Base-by-base conservation (phyloP, 2,888 invertebrate genomes). In the Drosophila heteroneura region DNA sequence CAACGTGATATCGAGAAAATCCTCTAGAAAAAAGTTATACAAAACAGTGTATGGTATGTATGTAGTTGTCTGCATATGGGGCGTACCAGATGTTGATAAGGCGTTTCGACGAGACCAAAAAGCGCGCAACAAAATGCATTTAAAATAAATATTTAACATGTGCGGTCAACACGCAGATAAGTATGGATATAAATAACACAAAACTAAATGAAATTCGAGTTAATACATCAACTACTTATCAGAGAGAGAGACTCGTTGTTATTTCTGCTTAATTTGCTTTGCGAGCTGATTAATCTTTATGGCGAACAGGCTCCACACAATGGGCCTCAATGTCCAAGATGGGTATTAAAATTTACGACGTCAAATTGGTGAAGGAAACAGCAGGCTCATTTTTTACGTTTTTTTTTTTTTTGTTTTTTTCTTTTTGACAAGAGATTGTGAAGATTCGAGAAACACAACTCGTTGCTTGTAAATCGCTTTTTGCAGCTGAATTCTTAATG, bases 321-420 rank as follows among this genome's bases (percentile, higher is more conserved):
- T 79, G 61, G 49, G 56, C 63, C 33, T 30, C 30, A 59, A 70
- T 79, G 54, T 51, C 62, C 70, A 44, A 63, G 56, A 60, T 75
- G 79, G 61, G 54, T 62, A 88, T 90, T 67, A 87, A 87, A 73
- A 39, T 86, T 90, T 70, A 88, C 75, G 89, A 88, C 54, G 70
- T 63, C 54, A 63, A 81, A 73, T 82, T 80, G 80, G 63, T 58
- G 66, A 63, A 64, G 58, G 57, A 56, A 63, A 47, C 80, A 47
- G 47, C 56, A 19, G 28, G n/a, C 39, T 28, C 16, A 22, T 30
- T 30, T 44, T 41, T 9, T 0, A 12, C 6, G 16, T 37, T 28
- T 1, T 16, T 26, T 3, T 5, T 28, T 26, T 19, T n/a, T 19
- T 5, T 28, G 16, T 19, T n/a, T 19, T 26, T 10, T 12, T 16